These are phyloP conservation scores for Mastomys natalensis DNA, from an alignment of 2,113 vertebrate species.

Conservation along the genomic window DNA sequence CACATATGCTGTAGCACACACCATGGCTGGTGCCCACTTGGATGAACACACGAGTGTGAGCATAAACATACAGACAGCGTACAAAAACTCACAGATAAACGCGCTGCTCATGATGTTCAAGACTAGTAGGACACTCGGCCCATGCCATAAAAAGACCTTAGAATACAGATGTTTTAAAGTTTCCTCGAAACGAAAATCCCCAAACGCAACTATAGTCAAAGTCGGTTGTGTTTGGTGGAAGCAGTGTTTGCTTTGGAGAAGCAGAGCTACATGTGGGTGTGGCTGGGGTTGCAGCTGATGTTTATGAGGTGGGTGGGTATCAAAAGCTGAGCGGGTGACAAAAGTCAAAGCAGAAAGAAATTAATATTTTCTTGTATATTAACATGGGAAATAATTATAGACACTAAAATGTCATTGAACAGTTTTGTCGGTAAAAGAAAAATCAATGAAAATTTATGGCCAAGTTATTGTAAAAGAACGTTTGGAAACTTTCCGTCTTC, in stretches of 20 bases:
- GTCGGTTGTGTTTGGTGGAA: background rate
- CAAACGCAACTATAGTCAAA: background rate
- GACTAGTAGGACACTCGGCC: background rate
- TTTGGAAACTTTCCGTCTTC: background rate
- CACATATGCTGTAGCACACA: too few relatives aligned
- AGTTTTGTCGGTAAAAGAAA: background rate
- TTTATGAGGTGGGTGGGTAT: background rate
- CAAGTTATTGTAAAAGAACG: background rate
- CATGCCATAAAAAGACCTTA: background rate
- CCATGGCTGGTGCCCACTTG: too few relatives aligned
- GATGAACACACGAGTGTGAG: background rate
- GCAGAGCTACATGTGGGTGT: background rate
- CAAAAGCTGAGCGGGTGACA: slow-evolving; percentile 21
- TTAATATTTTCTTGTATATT: background rate
- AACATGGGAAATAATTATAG: slow-evolving; percentile 22
- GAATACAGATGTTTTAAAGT: background rate
- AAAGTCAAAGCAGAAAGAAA: background rate
- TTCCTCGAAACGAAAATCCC: background rate
- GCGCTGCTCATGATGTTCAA: slow-evolving; percentile 30
- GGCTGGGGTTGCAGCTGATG: background rate
- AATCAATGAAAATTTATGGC: background rate
- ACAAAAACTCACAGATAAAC: background rate
- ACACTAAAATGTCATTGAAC: slow-evolving; percentile 1
- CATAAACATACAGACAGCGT: background rate
- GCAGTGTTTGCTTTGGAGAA: background rate